Evolutionary conservation across 2,797 vertebrate genomes (phyloP), one percentile per base, ranked within the genome.

Genomic region (Aeoliscus strigatus): DNA sequence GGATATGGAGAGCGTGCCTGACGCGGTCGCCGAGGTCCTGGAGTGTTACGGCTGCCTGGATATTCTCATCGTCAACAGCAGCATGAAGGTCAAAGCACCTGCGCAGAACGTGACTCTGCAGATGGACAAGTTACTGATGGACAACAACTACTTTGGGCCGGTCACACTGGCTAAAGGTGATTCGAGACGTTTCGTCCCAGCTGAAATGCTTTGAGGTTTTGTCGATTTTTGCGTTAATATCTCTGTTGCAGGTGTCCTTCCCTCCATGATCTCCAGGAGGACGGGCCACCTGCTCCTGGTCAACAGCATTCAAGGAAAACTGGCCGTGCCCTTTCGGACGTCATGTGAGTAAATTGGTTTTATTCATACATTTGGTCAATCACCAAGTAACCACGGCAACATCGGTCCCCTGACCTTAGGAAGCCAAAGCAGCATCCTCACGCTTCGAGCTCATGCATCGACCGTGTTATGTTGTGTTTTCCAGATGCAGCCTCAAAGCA

Each of bases 401-500:
- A n/a, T n/a, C n/a, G n/a, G n/a, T n/a, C n/a, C n/a, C n/a, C n/a
- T n/a, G n/a, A n/a, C n/a, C n/a, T n/a, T n/a, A n/a, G n/a, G n/a
- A n/a, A n/a, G n/a, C n/a, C n/a, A n/a, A n/a, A n/a, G n/a, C n/a
- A n/a, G n/a, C n/a, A n/a, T n/a, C n/a, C n/a, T n/a, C n/a, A n/a
- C n/a, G n/a, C n/a, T n/a, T n/a, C n/a, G n/a, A n/a, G n/a, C n/a
- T n/a, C n/a, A n/a, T n/a, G n/a, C n/a, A n/a, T n/a, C n/a, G n/a
- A n/a, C n/a, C n/a, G n/a, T n/a, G n/a, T n/a, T n/a, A 2, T 8
- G 8, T 4, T 13, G n/a, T 30, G n/a, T 34, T 11, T 40, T 70
- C 9, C 48, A 98, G 94, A 97, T n/a, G 89, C 94, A 4, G 95
- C 94, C 36, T 95, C 95, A 6, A 98, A 96, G 67, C 95, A 98